Evolutionary conservation across 2,797 vertebrate species (phyloP).

Genomic region (Chelon auratus): DNA sequence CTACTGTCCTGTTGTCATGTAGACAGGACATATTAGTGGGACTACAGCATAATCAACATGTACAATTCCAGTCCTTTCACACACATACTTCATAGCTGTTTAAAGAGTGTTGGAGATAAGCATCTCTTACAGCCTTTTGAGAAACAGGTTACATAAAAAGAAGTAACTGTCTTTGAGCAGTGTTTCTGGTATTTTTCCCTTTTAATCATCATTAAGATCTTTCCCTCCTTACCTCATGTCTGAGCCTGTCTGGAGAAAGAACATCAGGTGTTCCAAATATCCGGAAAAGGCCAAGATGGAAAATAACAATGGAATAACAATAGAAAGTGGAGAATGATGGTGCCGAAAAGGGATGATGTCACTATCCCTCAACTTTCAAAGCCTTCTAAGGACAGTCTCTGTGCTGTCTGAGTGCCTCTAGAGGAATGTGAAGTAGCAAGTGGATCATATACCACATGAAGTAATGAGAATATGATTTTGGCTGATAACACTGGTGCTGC

Average conservation of each 20-base stretch:
- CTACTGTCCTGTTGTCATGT: constrained; percentile 24
- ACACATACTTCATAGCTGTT: background rate
- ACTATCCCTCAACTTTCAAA: constrained; percentile 59
- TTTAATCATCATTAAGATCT: constrained; percentile 68
- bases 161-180: constrained; percentile 34
- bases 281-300: constrained; percentile 70
- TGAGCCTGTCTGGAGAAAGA: constrained; percentile 65
- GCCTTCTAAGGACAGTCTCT: constrained; percentile 78
- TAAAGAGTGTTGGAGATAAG: constrained; percentile 12
- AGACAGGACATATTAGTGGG: background rate
- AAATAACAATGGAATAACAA: constrained; percentile 75
- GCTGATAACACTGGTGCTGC: constrained; percentile 29
- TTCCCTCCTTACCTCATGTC: constrained; percentile 77
- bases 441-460: constrained; percentile 65
- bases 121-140: constrained; percentile 21
- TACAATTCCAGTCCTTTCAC: constrained; percentile 15
- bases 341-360: constrained; percentile 70
- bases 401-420: constrained; percentile 68
- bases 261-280: constrained; percentile 66
- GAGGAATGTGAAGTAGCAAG: constrained; percentile 75
- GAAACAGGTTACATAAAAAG: constrained; percentile 20
- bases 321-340: constrained; percentile 53
- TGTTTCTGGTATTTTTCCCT: constrained; percentile 47
- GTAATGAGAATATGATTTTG: constrained; percentile 67
- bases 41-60: background rate